Conservation (phyloP, 2,888 invertebrate genomes). For the Apodemia duryi region DNA sequence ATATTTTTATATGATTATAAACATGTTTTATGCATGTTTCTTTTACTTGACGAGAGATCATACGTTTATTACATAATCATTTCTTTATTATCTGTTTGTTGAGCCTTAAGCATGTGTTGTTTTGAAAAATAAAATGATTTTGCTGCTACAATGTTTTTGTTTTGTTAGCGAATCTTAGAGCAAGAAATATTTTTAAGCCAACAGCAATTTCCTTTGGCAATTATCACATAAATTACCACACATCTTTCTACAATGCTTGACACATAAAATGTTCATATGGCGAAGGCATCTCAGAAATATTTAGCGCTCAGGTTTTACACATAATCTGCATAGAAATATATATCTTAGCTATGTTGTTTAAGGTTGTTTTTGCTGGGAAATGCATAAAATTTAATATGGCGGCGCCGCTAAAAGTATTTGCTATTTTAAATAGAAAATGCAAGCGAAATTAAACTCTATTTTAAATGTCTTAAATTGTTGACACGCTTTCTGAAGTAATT, state of each 20-base stretch:
- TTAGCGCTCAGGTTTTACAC: not conserved
- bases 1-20: too few relatives aligned
- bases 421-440: constrained; percentile 21
- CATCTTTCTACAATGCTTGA: constrained; percentile 17
- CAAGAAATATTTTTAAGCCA: not conserved
- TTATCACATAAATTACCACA: constrained; percentile 18
- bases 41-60: too few relatives aligned
- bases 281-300: constrained; percentile 16
- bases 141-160: constrained; percentile 14
- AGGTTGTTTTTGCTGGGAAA: constrained; percentile 7
- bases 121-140: not conserved
- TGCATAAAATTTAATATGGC: constrained; percentile 6
- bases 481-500: constrained; percentile 35
- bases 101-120: not conserved
- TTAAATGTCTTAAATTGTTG: constrained; percentile 31
- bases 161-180: constrained; percentile 4
- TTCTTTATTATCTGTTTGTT: not conserved
- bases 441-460: constrained; percentile 30
- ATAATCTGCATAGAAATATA: not conserved
- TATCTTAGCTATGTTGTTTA: not conserved
- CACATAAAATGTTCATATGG: constrained; percentile 18
- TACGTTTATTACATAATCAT: not conserved
- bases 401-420: constrained; percentile 21
- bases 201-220: constrained; percentile 11
- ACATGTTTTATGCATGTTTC: too few relatives aligned